Evolutionary conservation across 2,797 vertebrate genomes (phyloP), one percentile per base, ranked within the genome.

Genomic region (Cryptoprocta ferox): DNA sequence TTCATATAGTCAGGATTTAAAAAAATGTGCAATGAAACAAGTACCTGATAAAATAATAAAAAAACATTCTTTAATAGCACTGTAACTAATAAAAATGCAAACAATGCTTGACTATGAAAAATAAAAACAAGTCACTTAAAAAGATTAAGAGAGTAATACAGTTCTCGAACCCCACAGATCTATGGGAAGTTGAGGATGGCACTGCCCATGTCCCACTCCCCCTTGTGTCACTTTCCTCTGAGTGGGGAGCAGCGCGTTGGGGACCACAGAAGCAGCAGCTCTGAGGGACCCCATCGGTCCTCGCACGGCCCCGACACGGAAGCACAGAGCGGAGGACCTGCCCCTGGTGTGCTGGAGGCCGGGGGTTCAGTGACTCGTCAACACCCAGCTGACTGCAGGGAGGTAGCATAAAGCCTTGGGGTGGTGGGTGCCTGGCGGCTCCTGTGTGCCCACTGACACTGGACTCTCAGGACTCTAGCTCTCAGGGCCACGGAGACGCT

Each of bases 31-130:
- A 96, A 89, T 96, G 95, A 96, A 98, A 98, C 96, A 35, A 88
- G 75, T 97, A 96, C 90, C 91, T 97, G 97, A 96, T 98, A 98
- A 98, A 70, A 97, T 96, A 97, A 98, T 97, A 98, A 98, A 98
- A 97, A 98, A 95, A 96, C 48, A 90, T 68, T 96, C 83, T 95
- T 97, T 92, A 80, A 96, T 66, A 96, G 97, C 94, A 98, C 96
- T 79, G 91, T 96, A 97, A 98, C 96, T 82, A 95, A 91, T 96
- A 76, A 92, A 96, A 97, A 97, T 90, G 98, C 97, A 48, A 98
- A 97, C 39, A 76, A 97, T 65, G 91, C 81, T 94, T 96, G 98
- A 96, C 97, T 97, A 95, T 96, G 96, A 98, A 98, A 83, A 97
- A 94, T 30, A 95, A 97, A 98, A 98, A 90, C 96, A 96, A 97